These are phyloP conservation scores for Chondrilla cf. caribensis DNA, from an alignment of 37 sponge, comb jelly and placozoan genomes.

Conservation along the genomic window DNA sequence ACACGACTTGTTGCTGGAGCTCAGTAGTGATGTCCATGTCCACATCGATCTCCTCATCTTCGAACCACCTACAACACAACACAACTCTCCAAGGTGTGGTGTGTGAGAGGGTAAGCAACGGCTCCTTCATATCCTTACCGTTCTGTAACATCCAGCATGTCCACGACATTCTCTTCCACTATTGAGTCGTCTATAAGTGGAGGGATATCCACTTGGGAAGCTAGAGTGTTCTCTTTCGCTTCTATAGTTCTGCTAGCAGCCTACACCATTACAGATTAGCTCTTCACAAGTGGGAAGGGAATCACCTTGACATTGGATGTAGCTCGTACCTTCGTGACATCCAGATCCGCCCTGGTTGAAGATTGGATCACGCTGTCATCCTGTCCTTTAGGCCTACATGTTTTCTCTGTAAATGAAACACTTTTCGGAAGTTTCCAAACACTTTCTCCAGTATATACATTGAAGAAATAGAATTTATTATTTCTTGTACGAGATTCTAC, in stretches of 20 bases:
- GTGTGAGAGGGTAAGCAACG: background rate
- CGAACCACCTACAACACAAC: conserved; percentile 22
- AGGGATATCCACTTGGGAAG: background rate
- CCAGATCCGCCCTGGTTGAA: too few species aligned
- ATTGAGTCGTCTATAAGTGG: background rate
- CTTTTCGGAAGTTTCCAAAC: conserved; percentile 38
- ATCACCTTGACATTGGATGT: too few species aligned
- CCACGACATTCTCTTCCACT: background rate
- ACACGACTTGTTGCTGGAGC: conserved; percentile 19
- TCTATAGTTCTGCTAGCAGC: too few species aligned
- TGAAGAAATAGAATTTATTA: conserved; percentile 35
- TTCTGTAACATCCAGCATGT: background rate
- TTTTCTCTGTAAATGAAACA: too few species aligned
- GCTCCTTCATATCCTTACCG: background rate
- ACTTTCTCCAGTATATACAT: conserved; percentile 39
- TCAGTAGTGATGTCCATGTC: conserved; percentile 46
- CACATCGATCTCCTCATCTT: conserved; percentile 48
- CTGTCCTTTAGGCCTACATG: too few species aligned
- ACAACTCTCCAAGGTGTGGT: background rate
- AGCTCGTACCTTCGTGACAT: too few species aligned
- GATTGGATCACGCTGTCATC: too few species aligned
- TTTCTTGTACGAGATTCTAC: conserved; percentile 23
- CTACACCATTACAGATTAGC: too few species aligned
- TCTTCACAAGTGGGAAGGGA: too few species aligned
- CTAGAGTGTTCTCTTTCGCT: too few species aligned